phyloP scores from a whole-genome alignment of 2,113 vertebrate species.

The Uria aalge region DNA sequence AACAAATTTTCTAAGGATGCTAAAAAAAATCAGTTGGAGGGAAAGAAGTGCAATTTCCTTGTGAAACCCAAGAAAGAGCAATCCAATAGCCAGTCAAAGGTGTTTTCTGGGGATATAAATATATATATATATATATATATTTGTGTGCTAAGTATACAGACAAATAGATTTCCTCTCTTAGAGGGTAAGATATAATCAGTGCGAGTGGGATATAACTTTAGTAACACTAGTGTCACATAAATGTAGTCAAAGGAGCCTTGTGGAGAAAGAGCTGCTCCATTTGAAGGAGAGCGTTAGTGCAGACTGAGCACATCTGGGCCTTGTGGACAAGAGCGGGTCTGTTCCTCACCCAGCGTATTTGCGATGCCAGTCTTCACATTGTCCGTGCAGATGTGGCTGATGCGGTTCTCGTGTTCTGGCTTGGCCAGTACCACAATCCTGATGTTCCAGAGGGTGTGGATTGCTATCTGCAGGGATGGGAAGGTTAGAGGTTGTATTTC shows the following conservation, averaged over 20 bases:
- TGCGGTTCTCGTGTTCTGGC: constrained; percentile 94
- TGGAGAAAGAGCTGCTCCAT: neutral
- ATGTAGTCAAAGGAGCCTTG: neutral
- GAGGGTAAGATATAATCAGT: neutral
- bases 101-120: neutral
- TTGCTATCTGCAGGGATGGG: constrained; percentile 79
- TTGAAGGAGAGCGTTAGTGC: neutral
- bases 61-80: neutral
- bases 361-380: constrained; percentile 96
- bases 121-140: neutral
- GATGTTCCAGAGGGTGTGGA: constrained; percentile 95
- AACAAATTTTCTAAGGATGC: neutral
- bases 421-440: constrained; percentile 91
- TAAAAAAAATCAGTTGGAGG: neutral
- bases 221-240: neutral
- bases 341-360: constrained; percentile 88
- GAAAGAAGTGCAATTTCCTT: constrained; percentile 6
- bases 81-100: neutral
- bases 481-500: neutral
- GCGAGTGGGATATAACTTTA: neutral
- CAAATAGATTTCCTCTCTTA: neutral
- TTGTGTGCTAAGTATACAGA: neutral
- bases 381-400: constrained; percentile 91
- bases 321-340: neutral
- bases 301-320: neutral